Base-by-base conservation (phyloP, 2,888 invertebrate species). In the Napeogenes sylphis region DNA sequence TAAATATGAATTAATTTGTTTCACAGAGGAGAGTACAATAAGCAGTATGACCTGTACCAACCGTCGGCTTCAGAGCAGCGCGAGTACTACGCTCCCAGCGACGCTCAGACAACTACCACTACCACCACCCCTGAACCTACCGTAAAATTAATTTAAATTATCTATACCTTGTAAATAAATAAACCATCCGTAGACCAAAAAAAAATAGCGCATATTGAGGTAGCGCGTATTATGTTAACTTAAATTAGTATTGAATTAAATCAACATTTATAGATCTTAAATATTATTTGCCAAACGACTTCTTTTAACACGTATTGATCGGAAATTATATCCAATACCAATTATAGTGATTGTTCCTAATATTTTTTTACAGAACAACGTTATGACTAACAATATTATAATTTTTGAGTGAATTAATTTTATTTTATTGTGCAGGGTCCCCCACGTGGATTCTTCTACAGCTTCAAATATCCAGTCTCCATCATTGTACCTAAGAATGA, bases 391-490 rank as follows among this genome's bases (percentile, higher is more conserved):
- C n/a, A n/a, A 35, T 35, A 35, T 35, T 35, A 4, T 35, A 35
- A 4, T 35, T 35, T 5, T 35, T 35, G 35, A 5, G 30, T 35
- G 61, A 14, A 46, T 42, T 35, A 45, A 46, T 14, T 35, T 65
- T 58, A 57, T 68, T 5, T 35, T 53, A 55, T 73, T 72, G 2
- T 14, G 2, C 82, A 91, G 91, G 90, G 92, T 53, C 92, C 92
- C 30, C 94, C 94, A 58, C 92, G 92, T 74, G 94, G 94, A 58
- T 95, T 95, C 91, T 95, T 93, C 91, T 95, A 95, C 82, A 93
- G 91, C 73, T 93, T 93, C 82, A 91, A 92, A 71, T 94, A 94
- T 81, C 93, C 94, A 35, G 93, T 92, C n/a, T 93, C 85, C 69
- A 80, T 85, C 64, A 83, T 91, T 47, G 79, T 79, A 2, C 75